A percentile compares a stretch with the other conserved stretches of the same genome.
Evolutionary conservation across 1,140 invertebrate genomes (phyloP).

Genomic region (Vanessa tameamea): DNA sequence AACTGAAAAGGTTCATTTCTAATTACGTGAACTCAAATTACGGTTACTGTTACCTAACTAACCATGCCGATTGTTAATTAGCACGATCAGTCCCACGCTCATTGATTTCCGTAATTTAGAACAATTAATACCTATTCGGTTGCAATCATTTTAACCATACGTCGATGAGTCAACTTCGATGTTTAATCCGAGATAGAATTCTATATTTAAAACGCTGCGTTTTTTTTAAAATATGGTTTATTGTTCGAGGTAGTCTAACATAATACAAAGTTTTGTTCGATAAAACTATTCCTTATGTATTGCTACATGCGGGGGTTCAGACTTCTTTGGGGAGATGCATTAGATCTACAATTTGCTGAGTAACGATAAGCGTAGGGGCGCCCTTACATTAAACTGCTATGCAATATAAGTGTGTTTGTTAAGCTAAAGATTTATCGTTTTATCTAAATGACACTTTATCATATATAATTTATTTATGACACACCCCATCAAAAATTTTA

Average conservation of each 20-base stretch:
- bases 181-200: neutral
- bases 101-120: constrained; percentile 58
- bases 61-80: constrained; percentile 44
- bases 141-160: constrained; percentile 37
- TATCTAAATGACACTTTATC: constrained; percentile 35
- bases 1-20: too few species aligned
- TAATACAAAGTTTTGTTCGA: too few species aligned
- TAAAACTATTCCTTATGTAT: neutral
- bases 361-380: constrained; percentile 63
- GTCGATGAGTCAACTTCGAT: neutral
- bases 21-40: too few species aligned
- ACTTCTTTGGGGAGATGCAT: constrained; percentile 53
- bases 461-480: constrained; percentile 24
- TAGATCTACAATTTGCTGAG: constrained; percentile 65
- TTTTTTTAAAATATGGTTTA: too few species aligned
- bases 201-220: neutral
- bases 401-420: constrained; percentile 30
- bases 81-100: constrained; percentile 42
- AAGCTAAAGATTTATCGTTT: constrained; percentile 36
- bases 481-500: neutral
- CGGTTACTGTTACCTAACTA: constrained; percentile 21
- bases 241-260: too few species aligned
- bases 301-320: neutral
- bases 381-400: constrained; percentile 39
- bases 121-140: constrained; percentile 50